phyloP scores from a whole-genome alignment of 2,113 vertebrate species.

The Casuarius casuarius region DNA sequence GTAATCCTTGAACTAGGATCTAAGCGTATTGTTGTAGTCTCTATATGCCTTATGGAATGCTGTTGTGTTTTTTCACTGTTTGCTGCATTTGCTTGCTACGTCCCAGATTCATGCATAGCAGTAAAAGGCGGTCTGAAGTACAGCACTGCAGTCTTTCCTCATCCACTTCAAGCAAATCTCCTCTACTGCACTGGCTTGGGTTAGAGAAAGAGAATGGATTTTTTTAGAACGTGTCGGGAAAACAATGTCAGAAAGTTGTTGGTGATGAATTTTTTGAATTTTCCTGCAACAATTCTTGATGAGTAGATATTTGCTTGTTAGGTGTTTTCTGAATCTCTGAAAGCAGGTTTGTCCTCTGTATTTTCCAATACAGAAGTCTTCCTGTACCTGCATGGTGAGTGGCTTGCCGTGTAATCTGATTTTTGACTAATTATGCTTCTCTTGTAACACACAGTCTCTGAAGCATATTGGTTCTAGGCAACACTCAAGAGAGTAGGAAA shows the following conservation, averaged over 20 bases:
- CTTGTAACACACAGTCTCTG: not conserved
- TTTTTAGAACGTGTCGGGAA: not conserved
- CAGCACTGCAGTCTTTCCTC: not conserved
- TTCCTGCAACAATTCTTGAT: fast-evolving
- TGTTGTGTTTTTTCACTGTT: not conserved
- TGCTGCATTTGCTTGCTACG: not conserved
- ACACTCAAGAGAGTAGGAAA: not conserved
- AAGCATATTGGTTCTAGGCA: not conserved
- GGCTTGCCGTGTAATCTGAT: not conserved
- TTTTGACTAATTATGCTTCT: not conserved
- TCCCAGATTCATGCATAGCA: not conserved
- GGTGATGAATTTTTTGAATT: not conserved
- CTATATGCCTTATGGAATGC: not conserved
- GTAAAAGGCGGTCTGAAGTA: not conserved
- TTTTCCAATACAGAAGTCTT: not conserved
- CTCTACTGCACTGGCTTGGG: not conserved
- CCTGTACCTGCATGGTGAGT: fast-evolving
- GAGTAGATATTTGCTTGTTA: not conserved
- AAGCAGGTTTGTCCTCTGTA: not conserved
- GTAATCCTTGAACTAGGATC: not conserved
- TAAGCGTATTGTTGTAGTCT: not conserved
- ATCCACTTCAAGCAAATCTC: not conserved
- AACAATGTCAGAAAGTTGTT: not conserved
- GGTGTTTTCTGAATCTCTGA: not conserved
- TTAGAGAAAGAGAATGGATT: not conserved